These are phyloP conservation scores for Semaprochilodus insignis DNA, from an alignment of 2,797 vertebrate genomes.

Conservation along the genomic window DNA sequence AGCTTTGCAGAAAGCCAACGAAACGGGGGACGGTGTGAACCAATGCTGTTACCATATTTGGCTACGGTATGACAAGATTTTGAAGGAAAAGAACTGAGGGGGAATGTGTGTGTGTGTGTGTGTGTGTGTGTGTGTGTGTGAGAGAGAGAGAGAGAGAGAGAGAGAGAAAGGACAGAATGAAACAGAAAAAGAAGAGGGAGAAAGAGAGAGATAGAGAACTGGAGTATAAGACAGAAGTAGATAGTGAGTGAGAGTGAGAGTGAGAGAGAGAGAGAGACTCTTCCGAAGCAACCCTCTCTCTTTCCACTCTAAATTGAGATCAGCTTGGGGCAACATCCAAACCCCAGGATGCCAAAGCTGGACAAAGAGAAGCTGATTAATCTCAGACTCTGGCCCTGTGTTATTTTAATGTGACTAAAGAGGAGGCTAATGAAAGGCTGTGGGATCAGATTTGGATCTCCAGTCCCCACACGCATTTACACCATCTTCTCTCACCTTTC, in stretches of 20 bases:
- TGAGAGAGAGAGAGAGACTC: slow-evolving; percentile 19
- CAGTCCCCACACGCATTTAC: slow-evolving; percentile 12
- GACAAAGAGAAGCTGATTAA: slow-evolving; percentile 27
- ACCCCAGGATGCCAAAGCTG: slow-evolving; percentile 29
- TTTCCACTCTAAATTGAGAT: slow-evolving; percentile 37
- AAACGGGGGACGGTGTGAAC: slow-evolving; percentile 39
- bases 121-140: not conserved
- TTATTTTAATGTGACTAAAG: slow-evolving; percentile 30
- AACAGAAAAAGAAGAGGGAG: too few relatives aligned
- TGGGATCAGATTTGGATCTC: slow-evolving; percentile 24
- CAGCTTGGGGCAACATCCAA: slow-evolving; percentile 42
- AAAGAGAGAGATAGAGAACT: too few relatives aligned
- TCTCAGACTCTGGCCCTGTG: slow-evolving; percentile 3
- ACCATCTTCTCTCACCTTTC: slow-evolving; percentile 6
- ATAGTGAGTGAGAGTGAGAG: not conserved
- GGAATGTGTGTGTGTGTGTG: slow-evolving; percentile 3
- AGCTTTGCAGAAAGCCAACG: slow-evolving; percentile 49
- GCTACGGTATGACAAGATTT: slow-evolving; percentile 70
- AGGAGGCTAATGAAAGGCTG: slow-evolving; percentile 25
- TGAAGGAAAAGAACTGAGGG: slow-evolving; percentile 52
- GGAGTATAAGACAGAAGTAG: too few relatives aligned
- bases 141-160: slow-evolving; percentile 1
- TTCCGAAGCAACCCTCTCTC: slow-evolving; percentile 30
- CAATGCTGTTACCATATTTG: slow-evolving; percentile 58
- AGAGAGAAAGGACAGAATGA: not conserved